Base-by-base conservation (phyloP, 2,888 invertebrate genomes). In the Plagiodera versicolora region DNA sequence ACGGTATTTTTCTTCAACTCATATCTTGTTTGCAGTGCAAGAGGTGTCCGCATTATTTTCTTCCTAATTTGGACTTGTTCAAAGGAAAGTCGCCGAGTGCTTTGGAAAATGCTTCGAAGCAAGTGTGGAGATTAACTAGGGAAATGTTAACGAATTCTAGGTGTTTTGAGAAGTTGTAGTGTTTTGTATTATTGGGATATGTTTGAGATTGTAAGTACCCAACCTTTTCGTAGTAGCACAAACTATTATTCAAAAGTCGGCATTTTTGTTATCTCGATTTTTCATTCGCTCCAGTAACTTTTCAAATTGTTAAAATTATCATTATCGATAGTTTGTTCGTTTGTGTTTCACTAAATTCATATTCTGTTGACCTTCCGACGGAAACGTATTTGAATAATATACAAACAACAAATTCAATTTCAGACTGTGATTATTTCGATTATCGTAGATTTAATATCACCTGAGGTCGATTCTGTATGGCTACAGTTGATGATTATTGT, bases 1-100 rank as follows among this genome's bases (percentile, higher is more conserved):
- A 90, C 77, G 92, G 92, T 6, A 90, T 93, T 60, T 85, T 92
- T 18, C 82, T 93, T 60, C 93, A 94, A 78, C 82, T 94, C 56
- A 92, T 94, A 70, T 91, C 91, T 44, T 93, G 92, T 75, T 83
- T 93, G 56, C 92, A 94, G 80, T 92, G 92, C 74, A 85, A 90
- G 54, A 82, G 90, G 61, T 93, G 92, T 77, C 91, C 92, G 0
- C 92, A 94, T 77, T 93, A 93, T 76, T 93, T 93, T 78, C 81
- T 93, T 50, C 92, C 92, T 1, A 89, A 88, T 74, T 81, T 94
- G 72, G 92, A 93, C 79, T 82, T 93, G 47, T 90, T 94, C 78
- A 89, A 90, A 75, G 91, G 91, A 32, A 91, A 91, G 77, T 86
- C 89, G 45, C 86, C 89, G 1, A 86, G 87, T 67, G 86, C 88